Evolutionary conservation across 2,113 vertebrate species (phyloP), one percentile per base, ranked within the genome.

Genomic region (Coptodon bakossiorum): DNA sequence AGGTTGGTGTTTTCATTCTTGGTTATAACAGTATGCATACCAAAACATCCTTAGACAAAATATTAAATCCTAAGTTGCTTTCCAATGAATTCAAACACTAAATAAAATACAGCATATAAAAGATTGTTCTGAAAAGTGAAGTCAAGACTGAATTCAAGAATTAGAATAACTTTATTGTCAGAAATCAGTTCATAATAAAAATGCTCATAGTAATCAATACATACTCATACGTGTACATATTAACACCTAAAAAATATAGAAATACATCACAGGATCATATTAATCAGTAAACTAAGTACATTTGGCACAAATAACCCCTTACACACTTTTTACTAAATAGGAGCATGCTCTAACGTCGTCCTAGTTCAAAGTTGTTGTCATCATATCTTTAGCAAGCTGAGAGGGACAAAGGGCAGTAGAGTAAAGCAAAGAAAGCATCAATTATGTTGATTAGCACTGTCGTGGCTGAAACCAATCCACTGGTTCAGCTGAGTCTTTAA

Each of bases 291-390:
- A 38, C 10, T 38, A 66, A 66, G 61, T 38, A 66, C 34, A 66
- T 66, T 66, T 38, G 61, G 34, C 61, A 22, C 34, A 66, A 66
- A 38, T 38, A 38, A 66, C 6, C 10, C 3, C 61, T 36, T 38
- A n/a, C 38, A 36, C 31, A n/a, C 61, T 36, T 66, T 66, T 66
- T 36, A 36, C 31, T 66, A 63, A 63, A 63, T 63, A 66, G 31
- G 0, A 34, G 31, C 2, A 6, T 7, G 9, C 2, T 36, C 31
- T 36, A 0, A 66, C 7, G 6, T 66, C 19, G 4, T 13, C 6
- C 6, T 66, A 36, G 31, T 66, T 36, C 31, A 66, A 36, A 38
- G 34, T 38, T 66, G 61, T 22, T 66, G 34, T 66, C 61, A 66
- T 22, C 2, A 38, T 13, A 66, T 22, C 10, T 66, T 66, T 66